These are phyloP conservation scores for Harpagus bidentatus DNA, from an alignment of 2,113 vertebrate genomes.

Conservation along the genomic window DNA sequence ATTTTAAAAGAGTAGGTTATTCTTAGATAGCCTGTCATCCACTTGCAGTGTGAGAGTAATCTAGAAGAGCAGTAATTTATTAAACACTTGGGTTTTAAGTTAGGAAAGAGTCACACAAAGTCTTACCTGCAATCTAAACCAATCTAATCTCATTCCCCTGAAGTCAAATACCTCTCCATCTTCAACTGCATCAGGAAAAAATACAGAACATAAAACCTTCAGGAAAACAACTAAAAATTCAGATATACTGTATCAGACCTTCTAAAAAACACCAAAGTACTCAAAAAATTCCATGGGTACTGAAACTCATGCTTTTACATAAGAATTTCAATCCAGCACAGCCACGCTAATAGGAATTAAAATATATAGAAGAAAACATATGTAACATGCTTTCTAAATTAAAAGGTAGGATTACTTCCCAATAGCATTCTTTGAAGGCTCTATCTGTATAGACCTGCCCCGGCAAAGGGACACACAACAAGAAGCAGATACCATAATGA, in stretches of 20 bases:
- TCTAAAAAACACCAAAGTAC: neutral
- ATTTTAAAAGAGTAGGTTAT: neutral
- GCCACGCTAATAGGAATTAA: neutral
- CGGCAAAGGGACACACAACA: neutral
- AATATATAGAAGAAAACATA: neutral
- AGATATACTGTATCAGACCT: neutral
- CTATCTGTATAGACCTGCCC: neutral
- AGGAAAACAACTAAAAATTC: neutral
- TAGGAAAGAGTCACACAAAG: neutral
- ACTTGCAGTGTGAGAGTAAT: neutral
- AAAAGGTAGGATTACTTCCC: neutral
- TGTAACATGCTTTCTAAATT: neutral
- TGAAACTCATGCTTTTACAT: neutral
- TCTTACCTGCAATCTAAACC: constrained; percentile 96
- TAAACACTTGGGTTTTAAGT: neutral
- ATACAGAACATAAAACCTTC: neutral
- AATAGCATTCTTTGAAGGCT: neutral
- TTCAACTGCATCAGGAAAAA: constrained; percentile 82
- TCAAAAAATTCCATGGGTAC: neutral
- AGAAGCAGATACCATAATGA: rapidly evolving
- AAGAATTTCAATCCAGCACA: neutral
- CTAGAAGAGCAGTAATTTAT: neutral
- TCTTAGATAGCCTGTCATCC: neutral
- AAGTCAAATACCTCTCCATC: constrained; percentile 99
- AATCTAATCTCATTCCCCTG: constrained; percentile 97